phyloP scores from a whole-genome alignment of 2,888 invertebrate genomes.

The Linhomoeus sp. region DNA sequence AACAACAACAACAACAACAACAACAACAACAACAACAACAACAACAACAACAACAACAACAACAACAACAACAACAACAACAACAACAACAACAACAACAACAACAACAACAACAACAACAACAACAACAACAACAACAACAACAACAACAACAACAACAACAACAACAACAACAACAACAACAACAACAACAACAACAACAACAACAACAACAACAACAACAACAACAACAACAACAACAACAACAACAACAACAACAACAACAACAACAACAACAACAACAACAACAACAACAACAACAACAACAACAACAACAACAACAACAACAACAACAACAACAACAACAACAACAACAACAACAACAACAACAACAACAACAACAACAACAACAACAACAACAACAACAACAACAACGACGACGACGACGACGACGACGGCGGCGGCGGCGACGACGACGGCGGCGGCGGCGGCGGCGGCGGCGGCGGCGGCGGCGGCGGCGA shows the following conservation, averaged over 20 bases:
- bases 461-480: too few relatives aligned
- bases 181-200: background rate
- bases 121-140: background rate
- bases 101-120: background rate
- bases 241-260: background rate
- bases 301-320: background rate
- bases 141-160: background rate
- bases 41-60: background rate
- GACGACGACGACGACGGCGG: too few relatives aligned
- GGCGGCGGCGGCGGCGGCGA: too few relatives aligned
- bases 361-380: slow-evolving; percentile 24
- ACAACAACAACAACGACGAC: too few relatives aligned
- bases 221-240: background rate
- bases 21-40: background rate
- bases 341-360: background rate
- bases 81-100: background rate
- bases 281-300: background rate
- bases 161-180: background rate
- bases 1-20: background rate
- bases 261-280: background rate
- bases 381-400: too few relatives aligned
- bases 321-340: background rate
- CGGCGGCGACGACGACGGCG: too few relatives aligned
- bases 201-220: background rate
- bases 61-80: background rate